Evolutionary conservation across 2,797 vertebrate genomes (phyloP), one percentile per base, ranked within the genome.

Genomic region (Sebastes glaucus): DNA sequence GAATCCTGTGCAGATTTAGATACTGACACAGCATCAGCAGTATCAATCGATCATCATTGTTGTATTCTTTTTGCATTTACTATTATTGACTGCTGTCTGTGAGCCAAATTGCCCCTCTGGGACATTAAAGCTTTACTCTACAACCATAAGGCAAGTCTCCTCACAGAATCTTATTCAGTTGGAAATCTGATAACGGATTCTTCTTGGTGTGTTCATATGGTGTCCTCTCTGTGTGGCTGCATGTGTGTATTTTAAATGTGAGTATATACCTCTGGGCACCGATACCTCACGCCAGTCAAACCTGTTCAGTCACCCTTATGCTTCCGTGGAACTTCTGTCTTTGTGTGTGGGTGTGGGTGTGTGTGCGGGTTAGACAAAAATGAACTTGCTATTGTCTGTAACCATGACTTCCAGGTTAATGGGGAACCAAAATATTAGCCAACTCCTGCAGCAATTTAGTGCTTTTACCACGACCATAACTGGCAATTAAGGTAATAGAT

Each of bases 271-370:
- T 88, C 57, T 74, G 53, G 82, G 87, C 84, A 67, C 69, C 20
- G 80, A 93, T 49, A 93, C 89, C 72, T 80, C n/a, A 78, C 2
- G 2, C 86, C 83, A 77, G 92, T 87, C 68, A 89, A 90, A 95
- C 94, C 90, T 84, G 94, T 94, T 91, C 5, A 66, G 83, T 86
- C 69, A 83, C 71, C 64, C 59, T 38, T 10, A 59, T 38, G 49
- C 66, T 61, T 80, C 38, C 7, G 28, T 77, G 33, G 57, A 72
- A 87, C 42, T 74, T 85, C 56, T 57, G 57, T 81, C 20, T 74
- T 25, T 67, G 53, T 70, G 38, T 77, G 42, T 63, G 25, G 22
- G 5, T 77, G 22, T 13, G 30, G 57, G 11, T 28, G 55, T 61
- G 35, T 33, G 16, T 11, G 4, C 10, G 4, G 68, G 22, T 28